phyloP scores from a whole-genome alignment of 2,113 vertebrate species.

The Trichomycterus rosablanca region DNA sequence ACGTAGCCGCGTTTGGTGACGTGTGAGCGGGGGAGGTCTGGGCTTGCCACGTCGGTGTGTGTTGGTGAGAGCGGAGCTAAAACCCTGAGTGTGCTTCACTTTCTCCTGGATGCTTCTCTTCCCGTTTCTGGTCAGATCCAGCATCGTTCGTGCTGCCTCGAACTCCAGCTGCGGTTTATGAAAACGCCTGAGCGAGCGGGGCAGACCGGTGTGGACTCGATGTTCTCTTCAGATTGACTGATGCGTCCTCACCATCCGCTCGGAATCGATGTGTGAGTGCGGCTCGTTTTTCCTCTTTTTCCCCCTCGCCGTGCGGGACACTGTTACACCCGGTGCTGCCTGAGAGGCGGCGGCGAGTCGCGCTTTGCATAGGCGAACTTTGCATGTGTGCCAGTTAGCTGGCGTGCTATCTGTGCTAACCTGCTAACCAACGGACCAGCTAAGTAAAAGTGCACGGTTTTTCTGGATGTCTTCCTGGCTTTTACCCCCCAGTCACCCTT shows the following conservation, averaged over 20 bases:
- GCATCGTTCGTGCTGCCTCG: background rate
- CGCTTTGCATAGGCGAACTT: background rate
- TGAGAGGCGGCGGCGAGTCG: background rate
- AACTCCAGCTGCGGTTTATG: background rate
- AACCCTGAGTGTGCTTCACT: constrained; percentile 33
- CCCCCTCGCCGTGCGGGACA: too few relatives aligned
- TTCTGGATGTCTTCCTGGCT: background rate
- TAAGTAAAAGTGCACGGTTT: background rate
- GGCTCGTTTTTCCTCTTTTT: background rate
- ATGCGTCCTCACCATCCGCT: constrained; percentile 61
- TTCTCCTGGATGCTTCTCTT: background rate
- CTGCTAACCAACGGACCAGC: background rate
- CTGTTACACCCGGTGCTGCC: background rate
- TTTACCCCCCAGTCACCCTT: background rate
- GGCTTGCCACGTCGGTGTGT: constrained; percentile 73
- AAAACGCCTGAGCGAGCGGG: constrained; percentile 4
- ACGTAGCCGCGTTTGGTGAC: constrained; percentile 62
- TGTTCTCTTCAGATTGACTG: constrained; percentile 58
- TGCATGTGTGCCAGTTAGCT: background rate
- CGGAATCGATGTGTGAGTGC: constrained; percentile 64
- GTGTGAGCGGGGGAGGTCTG: constrained; percentile 51
- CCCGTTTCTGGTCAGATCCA: background rate
- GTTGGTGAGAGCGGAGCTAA: constrained; percentile 38
- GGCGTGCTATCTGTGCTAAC: background rate
- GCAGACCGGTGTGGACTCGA: constrained; percentile 49